Evolutionary conservation across 1,140 invertebrate genomes (phyloP), one percentile per base, ranked within the genome.

Genomic region (Pseudomyrmex concolor): DNA sequence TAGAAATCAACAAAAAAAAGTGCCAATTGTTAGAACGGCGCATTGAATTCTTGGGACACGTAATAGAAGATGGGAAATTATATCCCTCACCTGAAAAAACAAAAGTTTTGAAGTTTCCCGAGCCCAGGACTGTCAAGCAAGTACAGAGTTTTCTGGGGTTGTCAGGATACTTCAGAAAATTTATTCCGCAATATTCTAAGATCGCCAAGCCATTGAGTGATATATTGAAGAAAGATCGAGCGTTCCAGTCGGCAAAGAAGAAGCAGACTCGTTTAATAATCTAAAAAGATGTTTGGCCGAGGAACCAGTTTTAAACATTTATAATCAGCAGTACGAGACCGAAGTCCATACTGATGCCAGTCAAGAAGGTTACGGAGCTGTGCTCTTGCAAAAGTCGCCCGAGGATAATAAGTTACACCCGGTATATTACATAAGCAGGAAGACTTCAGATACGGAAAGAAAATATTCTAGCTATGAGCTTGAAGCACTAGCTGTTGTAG

Each of bases 91-190:
- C 45, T 0, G 10, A 3, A 1, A 82, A 82, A 1, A 5, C 63
- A 0, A 34, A 48, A 1, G 34, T 82, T 10, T 12, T 45, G 2
- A 64, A 66, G 7, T 82, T 48, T 4, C 68, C 67, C 5, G 60
- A 72, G 3, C 68, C 60, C 4, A 2, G 19, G n/a, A n/a, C n/a
- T n/a, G n/a, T n/a, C n/a, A n/a, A n/a, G n/a, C n/a, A n/a, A n/a
- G n/a, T 72, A 50, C 19, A 12, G 10, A 72, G 78, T 25, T 82
- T 82, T 57, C 43, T 82, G 0, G 78, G 60, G 0, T 15, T 82
- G 1, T 45, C 68, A 0, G 50, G 68, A 2, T 82, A 82, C 19
- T 81, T 71, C 19, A 22, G 63, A 15, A 83, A 83, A 45, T 83
- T 68, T 1, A 62, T 83, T 0, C 2, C 34, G 2, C 34, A 5